These are phyloP conservation scores for Rattus rattus DNA, from an alignment of 2,113 vertebrate genomes.

Conservation along the genomic window DNA sequence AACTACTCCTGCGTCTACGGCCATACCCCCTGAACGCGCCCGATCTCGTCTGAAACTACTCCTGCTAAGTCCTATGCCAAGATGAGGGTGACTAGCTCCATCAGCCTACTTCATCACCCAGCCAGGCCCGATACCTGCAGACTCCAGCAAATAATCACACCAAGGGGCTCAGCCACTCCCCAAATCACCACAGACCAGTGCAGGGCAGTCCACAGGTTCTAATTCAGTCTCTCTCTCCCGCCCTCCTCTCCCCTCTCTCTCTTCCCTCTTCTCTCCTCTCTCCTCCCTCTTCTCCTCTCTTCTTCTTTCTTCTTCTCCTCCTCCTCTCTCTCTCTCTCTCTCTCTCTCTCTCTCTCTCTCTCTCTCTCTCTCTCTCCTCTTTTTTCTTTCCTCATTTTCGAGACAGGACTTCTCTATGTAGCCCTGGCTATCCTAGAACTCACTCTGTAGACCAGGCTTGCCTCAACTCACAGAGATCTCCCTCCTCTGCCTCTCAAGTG, in stretches of 20 bases:
- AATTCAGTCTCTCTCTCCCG: not conserved
- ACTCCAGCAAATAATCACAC: not conserved
- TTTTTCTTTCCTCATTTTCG: not conserved
- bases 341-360: not conserved
- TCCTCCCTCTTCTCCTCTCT: not conserved
- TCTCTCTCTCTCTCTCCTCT: not conserved
- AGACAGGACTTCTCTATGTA: not conserved
- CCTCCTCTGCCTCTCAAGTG: not conserved
- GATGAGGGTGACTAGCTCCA: not conserved
- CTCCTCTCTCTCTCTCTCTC: not conserved
- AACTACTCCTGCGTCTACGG: not conserved
- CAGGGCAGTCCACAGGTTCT: not conserved
- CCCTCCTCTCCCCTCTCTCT: not conserved
- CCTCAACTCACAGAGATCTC: not conserved
- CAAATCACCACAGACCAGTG: not conserved
- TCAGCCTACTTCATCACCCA: not conserved
- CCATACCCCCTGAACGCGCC: too few relatives aligned
- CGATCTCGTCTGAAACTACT: not conserved
- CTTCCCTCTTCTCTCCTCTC: not conserved
- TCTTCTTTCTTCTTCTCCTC: not conserved
- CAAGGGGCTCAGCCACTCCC: not conserved
- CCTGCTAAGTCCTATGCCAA: not conserved
- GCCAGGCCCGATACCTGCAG: not conserved
- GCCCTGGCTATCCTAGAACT: not conserved
- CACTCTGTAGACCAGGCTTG: not conserved